phyloP scores from a whole-genome alignment of 2,888 invertebrate genomes.

The Ectemnius continuus region DNA sequence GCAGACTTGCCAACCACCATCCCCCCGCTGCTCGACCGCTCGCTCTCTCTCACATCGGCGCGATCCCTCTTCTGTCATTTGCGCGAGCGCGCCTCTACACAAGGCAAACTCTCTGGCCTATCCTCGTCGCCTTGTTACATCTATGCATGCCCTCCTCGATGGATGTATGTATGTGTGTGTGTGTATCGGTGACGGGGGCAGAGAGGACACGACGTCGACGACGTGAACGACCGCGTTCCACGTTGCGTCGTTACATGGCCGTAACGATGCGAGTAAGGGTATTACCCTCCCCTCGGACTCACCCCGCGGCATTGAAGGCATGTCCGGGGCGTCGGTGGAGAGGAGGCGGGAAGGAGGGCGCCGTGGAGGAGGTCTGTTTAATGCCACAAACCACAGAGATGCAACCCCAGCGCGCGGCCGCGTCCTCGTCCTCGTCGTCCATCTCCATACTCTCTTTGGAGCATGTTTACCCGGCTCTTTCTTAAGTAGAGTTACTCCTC shows the following conservation, averaged over 20 bases:
- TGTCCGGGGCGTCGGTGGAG: too few relatives aligned
- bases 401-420: too few relatives aligned
- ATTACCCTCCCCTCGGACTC: conserved; percentile 41
- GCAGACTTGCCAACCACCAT: conserved; percentile 8
- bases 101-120: too few relatives aligned
- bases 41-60: neutral
- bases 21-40: conserved; percentile 1
- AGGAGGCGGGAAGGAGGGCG: too few relatives aligned
- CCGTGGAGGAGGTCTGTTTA: conserved; percentile 28
- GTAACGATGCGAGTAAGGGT: conserved; percentile 51
- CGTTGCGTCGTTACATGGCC: conserved; percentile 44
- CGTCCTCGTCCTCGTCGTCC: too few relatives aligned
- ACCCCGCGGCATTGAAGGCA: neutral
- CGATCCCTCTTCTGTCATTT: conserved; percentile 37
- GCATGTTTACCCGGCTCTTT: too few relatives aligned
- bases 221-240: conserved; percentile 51
- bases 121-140: neutral
- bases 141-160: neutral
- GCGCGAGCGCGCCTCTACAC: neutral
- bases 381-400: conserved; percentile 13
- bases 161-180: conserved; percentile 1
- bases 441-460: too few relatives aligned
- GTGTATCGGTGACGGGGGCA: conserved; percentile 2
- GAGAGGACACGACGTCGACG: conserved; percentile 30
- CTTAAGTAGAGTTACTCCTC: too few relatives aligned